A percentile compares a stretch with the other conserved stretches of the same genome.
Evolutionary conservation across 2,113 vertebrate species (phyloP).

Genomic region (Scomber colias): DNA sequence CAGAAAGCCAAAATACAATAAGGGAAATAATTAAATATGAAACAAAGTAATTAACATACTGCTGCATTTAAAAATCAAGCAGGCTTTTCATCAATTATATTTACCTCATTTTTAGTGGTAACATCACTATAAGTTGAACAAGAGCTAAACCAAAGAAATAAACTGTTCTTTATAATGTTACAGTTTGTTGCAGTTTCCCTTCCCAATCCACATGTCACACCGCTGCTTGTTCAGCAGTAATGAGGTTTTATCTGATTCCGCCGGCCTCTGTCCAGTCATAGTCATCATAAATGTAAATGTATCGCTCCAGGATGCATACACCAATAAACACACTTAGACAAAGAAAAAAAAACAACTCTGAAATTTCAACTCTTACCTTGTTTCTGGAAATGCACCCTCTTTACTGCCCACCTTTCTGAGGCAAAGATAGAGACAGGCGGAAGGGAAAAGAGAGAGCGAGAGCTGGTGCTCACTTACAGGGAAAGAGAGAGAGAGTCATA

Average conservation of each 20-base stretch:
- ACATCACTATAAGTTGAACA: conserved; percentile 39
- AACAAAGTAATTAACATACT: no score
- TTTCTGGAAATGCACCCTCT: conserved; percentile 69
- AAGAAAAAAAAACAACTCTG: neutral
- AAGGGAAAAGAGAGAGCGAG: conserved; percentile 60
- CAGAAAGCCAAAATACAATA: neutral
- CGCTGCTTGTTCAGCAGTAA: conserved; percentile 31
- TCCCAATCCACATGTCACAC: conserved; percentile 29
- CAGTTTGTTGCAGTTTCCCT: conserved; percentile 13
- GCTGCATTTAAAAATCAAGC: no score
- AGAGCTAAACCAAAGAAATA: neutral
- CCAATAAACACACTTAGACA: neutral
- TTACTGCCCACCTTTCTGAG: conserved; percentile 62
- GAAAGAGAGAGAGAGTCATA: conserved; percentile 60
- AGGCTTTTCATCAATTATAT: neutral
- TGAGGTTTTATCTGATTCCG: conserved; percentile 43
- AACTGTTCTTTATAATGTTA: conserved; percentile 16
- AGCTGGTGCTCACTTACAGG: conserved; percentile 51
- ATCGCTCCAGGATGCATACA: conserved; percentile 6
- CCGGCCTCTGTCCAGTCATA: conserved; percentile 24
- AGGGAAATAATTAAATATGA: neutral
- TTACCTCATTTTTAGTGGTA: conserved; percentile 56
- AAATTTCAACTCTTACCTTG: conserved; percentile 75
- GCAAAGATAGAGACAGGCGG: conserved; percentile 62
- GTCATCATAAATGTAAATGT: conserved; percentile 38